phyloP scores from a whole-genome alignment of 2,888 invertebrate genomes.

The Achlya flavicornis region DNA sequence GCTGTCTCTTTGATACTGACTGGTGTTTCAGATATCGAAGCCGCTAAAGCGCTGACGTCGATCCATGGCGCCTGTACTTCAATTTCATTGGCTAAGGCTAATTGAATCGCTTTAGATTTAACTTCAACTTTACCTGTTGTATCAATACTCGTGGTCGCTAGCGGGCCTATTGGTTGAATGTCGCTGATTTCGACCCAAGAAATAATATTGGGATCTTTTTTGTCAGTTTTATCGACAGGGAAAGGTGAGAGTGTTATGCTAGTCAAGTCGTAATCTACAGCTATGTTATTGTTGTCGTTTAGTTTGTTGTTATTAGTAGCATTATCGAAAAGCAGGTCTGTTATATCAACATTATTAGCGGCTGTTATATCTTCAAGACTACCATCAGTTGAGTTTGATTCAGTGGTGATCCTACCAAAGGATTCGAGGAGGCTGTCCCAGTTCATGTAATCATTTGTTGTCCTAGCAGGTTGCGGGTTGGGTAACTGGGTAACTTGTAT shows the following conservation, averaged over 20 bases:
- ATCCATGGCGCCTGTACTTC: conserved; percentile 90
- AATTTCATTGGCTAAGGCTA: conserved; percentile 89
- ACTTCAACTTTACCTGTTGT: conserved; percentile 54
- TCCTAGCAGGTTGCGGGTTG: conserved; percentile 37
- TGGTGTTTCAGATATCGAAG: conserved; percentile 85
- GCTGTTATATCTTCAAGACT: conserved; percentile 68
- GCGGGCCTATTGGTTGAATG: conserved; percentile 48
- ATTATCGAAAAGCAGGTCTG: conserved; percentile 70
- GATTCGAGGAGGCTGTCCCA: conserved; percentile 78
- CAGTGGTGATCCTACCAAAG: conserved; percentile 74
- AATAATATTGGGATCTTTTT: conserved; percentile 43
- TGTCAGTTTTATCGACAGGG: conserved; percentile 52
- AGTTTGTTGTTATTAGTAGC: conserved; percentile 57
- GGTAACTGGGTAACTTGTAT: conserved; percentile 42
- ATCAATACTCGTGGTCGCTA: conserved; percentile 20
- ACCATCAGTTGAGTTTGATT: conserved; percentile 72
- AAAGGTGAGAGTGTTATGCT: conserved; percentile 61
- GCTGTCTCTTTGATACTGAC: conserved; percentile 85
- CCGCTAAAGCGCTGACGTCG: conserved; percentile 87
- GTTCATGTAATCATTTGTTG: conserved; percentile 60
- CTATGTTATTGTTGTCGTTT: conserved; percentile 46
- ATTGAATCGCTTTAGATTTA: conserved; percentile 85
- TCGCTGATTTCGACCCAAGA: conserved; percentile 61
- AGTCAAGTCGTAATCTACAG: conserved; percentile 68
- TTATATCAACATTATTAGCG: conserved; percentile 68